phyloP scores from a whole-genome alignment of 2,113 vertebrate genomes.

The Nannospalax galili region DNA sequence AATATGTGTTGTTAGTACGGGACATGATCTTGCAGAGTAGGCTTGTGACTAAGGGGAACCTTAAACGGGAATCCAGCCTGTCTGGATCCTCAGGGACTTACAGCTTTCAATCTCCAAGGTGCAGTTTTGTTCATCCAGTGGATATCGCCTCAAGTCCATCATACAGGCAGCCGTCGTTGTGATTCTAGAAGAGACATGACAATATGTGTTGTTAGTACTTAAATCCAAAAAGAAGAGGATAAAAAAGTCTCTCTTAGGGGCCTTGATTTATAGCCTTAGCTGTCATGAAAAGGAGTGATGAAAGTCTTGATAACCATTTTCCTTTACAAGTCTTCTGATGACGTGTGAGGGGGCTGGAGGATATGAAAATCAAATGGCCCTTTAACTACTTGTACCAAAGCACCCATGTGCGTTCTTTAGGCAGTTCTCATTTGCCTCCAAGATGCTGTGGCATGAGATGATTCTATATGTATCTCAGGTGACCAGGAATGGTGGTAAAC shows the following conservation, averaged over 20 bases:
- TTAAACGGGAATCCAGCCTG: background rate
- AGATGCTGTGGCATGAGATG: background rate
- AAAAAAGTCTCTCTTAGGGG: background rate
- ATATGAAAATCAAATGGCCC: background rate
- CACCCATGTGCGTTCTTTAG: background rate
- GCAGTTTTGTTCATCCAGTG: constrained; percentile 97
- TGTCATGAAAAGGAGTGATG: background rate
- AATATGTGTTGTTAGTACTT: background rate
- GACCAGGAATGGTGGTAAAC: background rate
- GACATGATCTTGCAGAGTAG: background rate
- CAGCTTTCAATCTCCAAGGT: constrained; percentile 98
- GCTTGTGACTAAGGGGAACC: background rate
- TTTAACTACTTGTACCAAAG: background rate
- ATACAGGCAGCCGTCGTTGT: constrained; percentile 98
- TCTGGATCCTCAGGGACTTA: constrained; percentile 87
- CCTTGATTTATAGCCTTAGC: background rate
- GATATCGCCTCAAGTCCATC: constrained; percentile 97
- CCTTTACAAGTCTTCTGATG: background rate
- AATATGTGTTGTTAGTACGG: background rate
- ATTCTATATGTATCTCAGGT: background rate
- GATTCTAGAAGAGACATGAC: constrained; percentile 89
- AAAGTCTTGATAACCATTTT: background rate
- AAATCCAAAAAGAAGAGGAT: background rate
- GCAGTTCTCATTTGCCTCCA: background rate
- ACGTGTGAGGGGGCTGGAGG: background rate